A percentile compares a stretch with the other conserved stretches of the same genome.
Conservation (phyloP, 2,113 vertebrate genomes). For the Alethe diademata region DNA sequence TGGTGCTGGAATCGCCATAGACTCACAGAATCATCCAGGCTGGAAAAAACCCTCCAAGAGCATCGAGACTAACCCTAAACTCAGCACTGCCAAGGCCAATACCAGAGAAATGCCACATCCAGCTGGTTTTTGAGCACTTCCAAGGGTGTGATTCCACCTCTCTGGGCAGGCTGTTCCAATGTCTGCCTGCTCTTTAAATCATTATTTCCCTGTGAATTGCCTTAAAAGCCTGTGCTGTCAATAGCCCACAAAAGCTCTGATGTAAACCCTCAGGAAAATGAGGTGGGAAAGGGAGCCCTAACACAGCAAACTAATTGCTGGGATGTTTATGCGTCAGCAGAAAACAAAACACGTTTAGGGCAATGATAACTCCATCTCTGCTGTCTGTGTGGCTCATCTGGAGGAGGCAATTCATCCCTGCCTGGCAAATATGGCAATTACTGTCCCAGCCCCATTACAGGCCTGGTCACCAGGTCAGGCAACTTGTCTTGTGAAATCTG, state of each 20-base stretch:
- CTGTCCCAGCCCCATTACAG: neutral
- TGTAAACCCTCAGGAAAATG: neutral
- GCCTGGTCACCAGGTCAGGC: neutral
- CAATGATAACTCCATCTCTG: neutral
- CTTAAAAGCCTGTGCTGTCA: neutral
- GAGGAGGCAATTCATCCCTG: neutral
- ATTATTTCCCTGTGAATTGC: neutral
- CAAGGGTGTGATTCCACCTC: neutral
- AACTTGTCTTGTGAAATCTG: conserved; percentile 25
- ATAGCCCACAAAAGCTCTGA: neutral
- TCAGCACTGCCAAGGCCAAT: neutral
- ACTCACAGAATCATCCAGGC: neutral
- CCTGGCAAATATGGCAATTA: conserved; percentile 24
- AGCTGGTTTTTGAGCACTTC: neutral
- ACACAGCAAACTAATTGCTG: neutral
- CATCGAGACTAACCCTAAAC: rapidly evolving
- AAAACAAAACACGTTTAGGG: neutral
- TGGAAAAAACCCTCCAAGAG: neutral
- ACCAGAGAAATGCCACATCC: neutral
- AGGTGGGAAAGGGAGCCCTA: neutral
- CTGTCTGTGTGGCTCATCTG: neutral
- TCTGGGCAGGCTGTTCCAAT: neutral
- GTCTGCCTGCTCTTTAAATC: neutral
- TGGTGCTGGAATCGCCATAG: neutral
- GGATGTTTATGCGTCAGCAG: conserved; percentile 14